A percentile compares a stretch with the other conserved stretches of the same genome.
These are phyloP conservation scores for Polymixis lichenea DNA, from an alignment of 2,888 invertebrate genomes.

Conservation along the genomic window DNA sequence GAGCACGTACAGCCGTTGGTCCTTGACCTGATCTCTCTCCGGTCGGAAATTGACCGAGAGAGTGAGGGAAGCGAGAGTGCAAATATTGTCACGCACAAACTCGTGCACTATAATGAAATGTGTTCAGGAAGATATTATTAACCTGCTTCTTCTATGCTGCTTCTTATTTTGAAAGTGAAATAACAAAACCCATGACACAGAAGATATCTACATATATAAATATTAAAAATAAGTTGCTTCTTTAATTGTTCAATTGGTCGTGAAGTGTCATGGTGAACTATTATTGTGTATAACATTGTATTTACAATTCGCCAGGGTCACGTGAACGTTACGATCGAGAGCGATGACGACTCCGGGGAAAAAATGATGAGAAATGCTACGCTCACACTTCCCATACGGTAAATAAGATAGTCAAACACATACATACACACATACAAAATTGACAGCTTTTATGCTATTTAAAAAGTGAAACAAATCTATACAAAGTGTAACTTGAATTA, in stretches of 20 bases:
- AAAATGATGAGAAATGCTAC: slow-evolving; percentile 84
- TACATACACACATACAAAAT: neutral
- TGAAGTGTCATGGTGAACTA: neutral
- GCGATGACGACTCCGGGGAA: slow-evolving; percentile 92
- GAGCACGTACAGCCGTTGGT: neutral
- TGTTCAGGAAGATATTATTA: neutral
- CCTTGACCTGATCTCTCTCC: neutral
- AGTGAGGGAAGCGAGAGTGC: neutral
- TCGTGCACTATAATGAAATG: neutral
- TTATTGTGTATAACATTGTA: slow-evolving; percentile 9
- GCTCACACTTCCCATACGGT: slow-evolving; percentile 87
- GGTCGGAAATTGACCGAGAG: no score
- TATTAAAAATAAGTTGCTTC: neutral
- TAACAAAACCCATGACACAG: neutral
- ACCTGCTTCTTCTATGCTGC: neutral
- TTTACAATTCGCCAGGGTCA: slow-evolving; percentile 92
- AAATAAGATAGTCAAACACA: slow-evolving; percentile 15
- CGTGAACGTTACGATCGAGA: slow-evolving; percentile 95
- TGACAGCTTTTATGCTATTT: neutral
- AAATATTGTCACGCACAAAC: neutral
- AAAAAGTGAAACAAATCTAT: neutral
- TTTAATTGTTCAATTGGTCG: neutral
- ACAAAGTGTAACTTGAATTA: no score
- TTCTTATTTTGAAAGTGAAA: no score
- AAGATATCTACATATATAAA: neutral